Conservation (phyloP, 2,888 invertebrate genomes). For the Hemithea aestivaria region DNA sequence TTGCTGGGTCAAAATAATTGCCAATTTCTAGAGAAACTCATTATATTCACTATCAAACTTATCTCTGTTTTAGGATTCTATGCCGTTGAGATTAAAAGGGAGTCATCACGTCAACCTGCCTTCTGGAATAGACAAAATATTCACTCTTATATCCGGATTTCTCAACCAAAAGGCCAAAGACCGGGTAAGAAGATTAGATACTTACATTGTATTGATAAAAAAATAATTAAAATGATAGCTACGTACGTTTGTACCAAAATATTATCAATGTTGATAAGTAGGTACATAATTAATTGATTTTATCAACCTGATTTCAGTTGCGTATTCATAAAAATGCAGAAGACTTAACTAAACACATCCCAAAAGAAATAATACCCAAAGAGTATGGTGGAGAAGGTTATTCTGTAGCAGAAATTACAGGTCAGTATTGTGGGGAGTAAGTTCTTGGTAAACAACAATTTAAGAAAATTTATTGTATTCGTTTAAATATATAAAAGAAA, state of each 20-base stretch:
- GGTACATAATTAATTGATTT: background rate
- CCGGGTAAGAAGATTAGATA: slow-evolving; percentile 59
- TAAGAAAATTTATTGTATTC: too few relatives aligned
- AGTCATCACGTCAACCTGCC: slow-evolving; percentile 79
- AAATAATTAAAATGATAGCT: too few relatives aligned
- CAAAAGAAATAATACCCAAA: slow-evolving; percentile 78
- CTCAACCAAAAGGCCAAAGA: slow-evolving; percentile 79
- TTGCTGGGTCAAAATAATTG: too few relatives aligned
- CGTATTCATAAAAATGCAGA: slow-evolving; percentile 75
- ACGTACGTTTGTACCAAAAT: too few relatives aligned
- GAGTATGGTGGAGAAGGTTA: slow-evolving; percentile 84
- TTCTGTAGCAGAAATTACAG: slow-evolving; percentile 67
- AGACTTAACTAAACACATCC: slow-evolving; percentile 76
- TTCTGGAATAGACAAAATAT: slow-evolving; percentile 75
- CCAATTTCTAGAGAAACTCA: too few relatives aligned
- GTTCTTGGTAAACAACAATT: too few relatives aligned
- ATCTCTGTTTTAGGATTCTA: slow-evolving; percentile 72
- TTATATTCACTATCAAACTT: too few relatives aligned
- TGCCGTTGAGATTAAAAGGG: slow-evolving; percentile 80
- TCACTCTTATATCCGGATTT: slow-evolving; percentile 75
- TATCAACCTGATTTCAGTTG: slow-evolving; percentile 56
- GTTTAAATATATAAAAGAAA: too few relatives aligned
- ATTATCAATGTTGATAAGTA: background rate
- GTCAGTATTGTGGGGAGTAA: too few relatives aligned
- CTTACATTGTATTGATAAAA: background rate